Base-by-base conservation (phyloP, 2,888 invertebrate genomes). In the Dyspetes luteomarginatus region DNA sequence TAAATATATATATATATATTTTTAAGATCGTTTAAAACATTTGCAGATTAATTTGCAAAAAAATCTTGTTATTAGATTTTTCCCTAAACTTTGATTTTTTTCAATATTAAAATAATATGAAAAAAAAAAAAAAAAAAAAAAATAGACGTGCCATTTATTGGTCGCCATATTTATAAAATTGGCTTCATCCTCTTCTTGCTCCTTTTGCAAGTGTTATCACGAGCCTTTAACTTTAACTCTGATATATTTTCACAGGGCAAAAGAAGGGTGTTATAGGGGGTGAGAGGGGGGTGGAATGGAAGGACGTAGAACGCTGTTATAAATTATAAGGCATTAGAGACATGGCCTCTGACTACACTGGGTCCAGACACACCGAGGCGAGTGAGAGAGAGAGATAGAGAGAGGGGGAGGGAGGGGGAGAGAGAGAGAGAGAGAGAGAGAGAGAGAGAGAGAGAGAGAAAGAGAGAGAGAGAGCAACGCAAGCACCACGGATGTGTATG, bases 311-410 rank as follows among this genome's bases (percentile, higher is more conserved):
- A 86, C 87, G 84, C 83, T 84, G 91, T 91, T 91, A 90, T 91
- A 91, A 91, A 92, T 92, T 92, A 91, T 90, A 91, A 91, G 91
- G 91, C 90, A 91, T 92, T 91, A 91, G 88, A 78, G 82, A 81
- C 81, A 76, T 73, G 81, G 82, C 73, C 80, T 69, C 75, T 69
- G 69, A 74, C 78, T 81, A 69, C 30, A 55, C 65, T 19, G 15
- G 62, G 50, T 64, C 52, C 81, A 76, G 78, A 78, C 76, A 78
- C 76, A 73, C 74, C 76, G 52, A 64, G 65, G 72, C 71, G 83
- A 72, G 45, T 30, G 64, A 28, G 55, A 56, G 22, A 45, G 24
- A 5, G 48, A 36, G 36, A 52, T 24, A 58, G 62, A 24, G 71
- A 36, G 58, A 55, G 55, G 48, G 73, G 68, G 62, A 65, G 71